Base-by-base conservation (phyloP, 30 jellyfish, hydroid and myxozoan genomes). In the Pelagia noctiluca region DNA sequence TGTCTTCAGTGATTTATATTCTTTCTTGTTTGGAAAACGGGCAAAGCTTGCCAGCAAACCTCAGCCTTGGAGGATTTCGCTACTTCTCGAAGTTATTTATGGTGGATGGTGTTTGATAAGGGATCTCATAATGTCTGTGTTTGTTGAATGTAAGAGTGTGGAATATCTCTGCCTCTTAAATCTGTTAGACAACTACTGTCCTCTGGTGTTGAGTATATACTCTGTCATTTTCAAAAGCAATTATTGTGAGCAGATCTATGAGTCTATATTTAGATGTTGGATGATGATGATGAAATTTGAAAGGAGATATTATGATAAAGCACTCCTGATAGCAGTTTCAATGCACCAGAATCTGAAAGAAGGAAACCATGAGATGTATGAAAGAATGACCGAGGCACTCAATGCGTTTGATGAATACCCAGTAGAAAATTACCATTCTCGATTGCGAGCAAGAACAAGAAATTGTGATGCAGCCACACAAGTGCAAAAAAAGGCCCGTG, bases 11-110 rank as follows among this genome's bases (percentile, higher is more conserved):
- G 72, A 57, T 23, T 31, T 57, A 11, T 57, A 57, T 57, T 57
- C 72, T 57, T 57, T 57, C 72, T 12, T 57, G 72, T 57, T 57
- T 57, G 72, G 72, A 23, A 57, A 57, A 31, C 18, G 72, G 72
- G 72, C 13, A 47, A 47, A 47, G 61, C 61, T 47, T 11, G 61
- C 61, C 61, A 47, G 19, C 19, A 47, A 47, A 47, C 61, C 61
- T 47, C 61, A 47, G 61, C 61, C 61, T 47, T 47, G 61, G 61
- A 47, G 61, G 61, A 47, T 47, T 47, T 47, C 61, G 11, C 28
- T 57, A 7, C 72, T 57, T 23, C 72, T n/a, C n/a, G n/a, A n/a
- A n/a, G n/a, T n/a, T n/a, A n/a, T n/a, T n/a, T n/a, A n/a, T n/a
- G n/a, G n/a, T 64, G 60, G 12, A 64, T 24, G 62, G 78, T 47